Evolutionary conservation across 2,113 vertebrate species (phyloP).

Genomic region (Petroica traversi): DNA sequence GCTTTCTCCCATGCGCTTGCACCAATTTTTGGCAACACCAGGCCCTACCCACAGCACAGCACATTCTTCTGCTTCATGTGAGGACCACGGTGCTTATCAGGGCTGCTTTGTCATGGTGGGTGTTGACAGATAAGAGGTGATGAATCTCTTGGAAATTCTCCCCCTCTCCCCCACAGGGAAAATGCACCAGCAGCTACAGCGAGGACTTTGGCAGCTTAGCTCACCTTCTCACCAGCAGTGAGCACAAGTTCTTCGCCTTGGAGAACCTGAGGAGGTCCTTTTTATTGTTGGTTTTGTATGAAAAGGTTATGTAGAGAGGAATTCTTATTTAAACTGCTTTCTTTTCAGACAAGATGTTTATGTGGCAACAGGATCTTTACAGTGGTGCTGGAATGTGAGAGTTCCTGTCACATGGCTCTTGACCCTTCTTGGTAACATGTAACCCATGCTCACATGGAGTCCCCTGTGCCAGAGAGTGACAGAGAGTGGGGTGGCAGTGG

Average conservation of each 20-base stretch:
- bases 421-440: not conserved
- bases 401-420: not conserved
- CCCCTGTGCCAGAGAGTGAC: not conserved
- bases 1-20: not conserved
- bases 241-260: not conserved
- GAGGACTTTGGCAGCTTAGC: not conserved
- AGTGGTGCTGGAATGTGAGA: not conserved
- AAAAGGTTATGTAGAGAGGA: not conserved
- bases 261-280: not conserved
- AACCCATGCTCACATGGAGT: not conserved
- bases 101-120: not conserved
- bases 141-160: not conserved
- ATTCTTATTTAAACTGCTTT: not conserved
- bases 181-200: not conserved
- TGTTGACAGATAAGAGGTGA: not conserved
- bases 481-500: not conserved
- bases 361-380: not conserved
- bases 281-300: not conserved
- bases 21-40: not conserved
- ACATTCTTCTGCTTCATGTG: not conserved
- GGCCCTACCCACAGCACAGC: not conserved
- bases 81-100: not conserved
- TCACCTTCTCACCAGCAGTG: not conserved
- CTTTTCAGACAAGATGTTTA: fast-evolving
- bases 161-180: not conserved